Evolutionary conservation across 2,113 vertebrate species (phyloP).

Genomic region (Planiliza haematocheilus): DNA sequence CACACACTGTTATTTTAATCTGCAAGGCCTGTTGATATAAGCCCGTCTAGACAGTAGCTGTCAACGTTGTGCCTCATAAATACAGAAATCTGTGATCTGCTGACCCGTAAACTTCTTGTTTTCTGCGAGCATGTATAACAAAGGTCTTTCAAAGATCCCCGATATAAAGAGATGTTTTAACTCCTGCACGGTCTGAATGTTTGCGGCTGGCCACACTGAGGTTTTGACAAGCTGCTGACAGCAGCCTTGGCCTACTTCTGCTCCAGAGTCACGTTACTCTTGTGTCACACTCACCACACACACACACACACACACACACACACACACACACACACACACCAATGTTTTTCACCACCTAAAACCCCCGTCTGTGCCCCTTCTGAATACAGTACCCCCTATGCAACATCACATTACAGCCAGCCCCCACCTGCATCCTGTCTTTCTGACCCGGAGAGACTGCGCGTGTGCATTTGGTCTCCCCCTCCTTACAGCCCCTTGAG

Average conservation of each 20-base stretch:
- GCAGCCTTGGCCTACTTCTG: slow-evolving; percentile 64
- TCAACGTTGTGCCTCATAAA: slow-evolving; percentile 15
- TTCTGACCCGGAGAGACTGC: slow-evolving; percentile 11
- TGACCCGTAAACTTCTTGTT: slow-evolving; percentile 6
- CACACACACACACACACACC: slow-evolving; percentile 5
- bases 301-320: slow-evolving; percentile 3
- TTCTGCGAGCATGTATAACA: neutral
- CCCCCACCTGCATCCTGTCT: slow-evolving; percentile 49
- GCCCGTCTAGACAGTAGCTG: slow-evolving; percentile 47
- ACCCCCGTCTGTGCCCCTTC: slow-evolving; percentile 34
- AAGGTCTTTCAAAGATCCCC: neutral
- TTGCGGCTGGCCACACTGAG: slow-evolving; percentile 14
- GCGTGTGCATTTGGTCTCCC: neutral
- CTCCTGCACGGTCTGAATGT: slow-evolving; percentile 31
- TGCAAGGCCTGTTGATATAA: slow-evolving; percentile 23
- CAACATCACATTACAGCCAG: slow-evolving; percentile 47
- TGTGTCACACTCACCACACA: slow-evolving; percentile 23
- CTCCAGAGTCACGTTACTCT: slow-evolving; percentile 57
- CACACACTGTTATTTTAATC: slow-evolving; percentile 34
- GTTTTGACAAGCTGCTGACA: slow-evolving; percentile 62
- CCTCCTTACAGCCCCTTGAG: neutral
- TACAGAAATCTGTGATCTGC: slow-evolving; percentile 13
- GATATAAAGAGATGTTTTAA: neutral
- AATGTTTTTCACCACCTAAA: slow-evolving; percentile 18
- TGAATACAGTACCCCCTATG: slow-evolving; percentile 35